Conservation (phyloP, 1,140 invertebrate species). For the Druon quercuslanigerum region DNA sequence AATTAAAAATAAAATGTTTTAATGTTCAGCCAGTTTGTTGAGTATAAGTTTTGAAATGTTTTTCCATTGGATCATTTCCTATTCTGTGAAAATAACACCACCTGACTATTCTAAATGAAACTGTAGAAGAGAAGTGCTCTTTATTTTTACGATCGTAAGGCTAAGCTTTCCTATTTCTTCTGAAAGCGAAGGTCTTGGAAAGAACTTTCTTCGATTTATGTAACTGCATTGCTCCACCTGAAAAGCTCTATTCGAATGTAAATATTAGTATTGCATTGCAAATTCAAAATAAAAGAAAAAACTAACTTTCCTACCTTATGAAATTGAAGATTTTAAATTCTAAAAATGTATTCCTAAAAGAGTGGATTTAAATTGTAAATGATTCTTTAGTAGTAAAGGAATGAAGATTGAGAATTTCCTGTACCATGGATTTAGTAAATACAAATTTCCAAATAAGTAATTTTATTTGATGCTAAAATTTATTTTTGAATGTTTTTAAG, state of each 20-base stretch:
- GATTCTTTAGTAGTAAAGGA: too few relatives aligned
- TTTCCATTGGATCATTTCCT: background rate
- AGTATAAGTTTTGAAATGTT: background rate
- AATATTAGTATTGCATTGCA: slow-evolving; percentile 2
- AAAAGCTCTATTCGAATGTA: slow-evolving; percentile 21
- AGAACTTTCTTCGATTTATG: slow-evolving; percentile 1
- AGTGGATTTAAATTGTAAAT: too few relatives aligned
- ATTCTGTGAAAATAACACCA: background rate
- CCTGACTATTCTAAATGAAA: background rate
- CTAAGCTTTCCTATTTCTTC: slow-evolving; percentile 4
- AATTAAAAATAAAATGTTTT: too few relatives aligned
- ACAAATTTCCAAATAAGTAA: too few relatives aligned
- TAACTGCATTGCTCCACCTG: background rate
- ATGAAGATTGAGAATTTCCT: too few relatives aligned
- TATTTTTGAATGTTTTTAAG: too few relatives aligned
- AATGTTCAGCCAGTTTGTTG: background rate
- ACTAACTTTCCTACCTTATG: too few relatives aligned
- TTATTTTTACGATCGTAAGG: background rate
- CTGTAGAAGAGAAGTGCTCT: background rate
- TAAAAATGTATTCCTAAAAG: too few relatives aligned
- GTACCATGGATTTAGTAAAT: too few relatives aligned
- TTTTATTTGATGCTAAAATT: too few relatives aligned
- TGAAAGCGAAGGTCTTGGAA: background rate
- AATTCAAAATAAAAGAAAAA: background rate
- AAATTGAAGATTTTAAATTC: too few relatives aligned